Base-by-base conservation (phyloP, 2,113 vertebrate genomes). In the Probosciger aterrimus region DNA sequence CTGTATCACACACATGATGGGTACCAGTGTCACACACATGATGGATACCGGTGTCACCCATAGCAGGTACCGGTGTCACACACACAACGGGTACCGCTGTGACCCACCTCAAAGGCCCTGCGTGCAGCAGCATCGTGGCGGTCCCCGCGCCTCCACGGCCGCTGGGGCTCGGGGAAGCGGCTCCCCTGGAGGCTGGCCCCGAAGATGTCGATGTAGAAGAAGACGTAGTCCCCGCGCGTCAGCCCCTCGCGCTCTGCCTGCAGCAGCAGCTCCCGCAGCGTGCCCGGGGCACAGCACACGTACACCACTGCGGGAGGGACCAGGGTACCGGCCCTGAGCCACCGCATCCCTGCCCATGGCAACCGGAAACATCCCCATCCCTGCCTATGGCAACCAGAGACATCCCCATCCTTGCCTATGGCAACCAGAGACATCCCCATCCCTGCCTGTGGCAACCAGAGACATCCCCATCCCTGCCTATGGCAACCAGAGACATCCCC, bases 191-290 rank as follows among this genome's bases (percentile, higher is more conserved):
- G 97, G 62, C 98, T 99, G 41, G 94, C 97, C 4, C 98, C 99
- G 8, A 99, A 99, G 31, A 99, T 95, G 81, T 99, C 99, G 47
- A 99, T 98, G 97, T 99, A 99, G 96, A 99, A 98, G 95, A 99
- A 99, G 84, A 98, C 98, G 20, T 98, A 99, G 31, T 99, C 98
- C 7, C 98, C 98, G 4, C 94, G 96, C 18, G 98, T 98, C 28
- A 99, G 95, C 18, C 98, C 98, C 1, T 98, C 97, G 1, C 60
- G 96, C 33, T 92, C 79, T 24, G 99, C 99, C 50, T 98, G 92
- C 23, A 99, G 96, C 98, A 99, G 98, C 89, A 99, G 59, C 88
- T 97, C 98, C 64, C 99, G 97, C 97, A 99, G 99, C 79, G 98
- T 97, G 44, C 98, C 98, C 0, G 98, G 98, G 4, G 98, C 97